Base-by-base conservation (phyloP, 1,140 invertebrate genomes). In the Drosophila watanabei region DNA sequence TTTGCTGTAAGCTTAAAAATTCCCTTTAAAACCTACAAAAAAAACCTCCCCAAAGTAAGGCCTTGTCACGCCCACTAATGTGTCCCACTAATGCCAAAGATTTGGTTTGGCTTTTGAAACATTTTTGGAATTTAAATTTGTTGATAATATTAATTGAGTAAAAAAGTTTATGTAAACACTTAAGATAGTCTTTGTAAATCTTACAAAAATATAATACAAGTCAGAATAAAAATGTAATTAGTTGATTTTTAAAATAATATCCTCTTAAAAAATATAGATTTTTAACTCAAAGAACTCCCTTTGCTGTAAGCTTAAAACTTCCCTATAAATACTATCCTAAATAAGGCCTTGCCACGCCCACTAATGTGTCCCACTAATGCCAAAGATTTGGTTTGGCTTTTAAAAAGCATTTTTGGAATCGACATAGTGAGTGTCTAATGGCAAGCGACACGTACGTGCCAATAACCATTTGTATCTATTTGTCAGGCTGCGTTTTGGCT, bases 381-480 rank as follows among this genome's bases (percentile, higher is more conserved):
- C 30, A 13, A 33, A 24, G 32, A 56, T 56, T 86, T 76, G 46
- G 18, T 60, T 60, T 28, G 14, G 65, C 52, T 52, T 35, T 61
- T 61, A 54, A 18, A 18, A 45, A 24, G 24, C 28, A 45, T 35
- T n/a, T 73, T 66, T 59, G 72, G 68, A 51, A 76, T 72, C 83
- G 77, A 85, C 63, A 82, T 82, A 89, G 78, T 77, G 73, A 79
- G 70, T 81, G 75, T 77, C 85, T 88, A 88, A 88, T 88, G 85
- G 82, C 85, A 79, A 89, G 63, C 85, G 85, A 90, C 86, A 86
- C 82, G 86, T 86, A 89, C 86, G 86, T 89, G 86, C 86, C 86
- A 89, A 90, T 89, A 89, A 75, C 86, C 86, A 89, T 89, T 89
- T 89, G 86, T 89, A 89, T 89, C 86, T 89, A 89, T 89, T 89